These are phyloP conservation scores for Drosophila sulfurigaster DNA, from an alignment of 1,140 invertebrate species.

Conservation along the genomic window DNA sequence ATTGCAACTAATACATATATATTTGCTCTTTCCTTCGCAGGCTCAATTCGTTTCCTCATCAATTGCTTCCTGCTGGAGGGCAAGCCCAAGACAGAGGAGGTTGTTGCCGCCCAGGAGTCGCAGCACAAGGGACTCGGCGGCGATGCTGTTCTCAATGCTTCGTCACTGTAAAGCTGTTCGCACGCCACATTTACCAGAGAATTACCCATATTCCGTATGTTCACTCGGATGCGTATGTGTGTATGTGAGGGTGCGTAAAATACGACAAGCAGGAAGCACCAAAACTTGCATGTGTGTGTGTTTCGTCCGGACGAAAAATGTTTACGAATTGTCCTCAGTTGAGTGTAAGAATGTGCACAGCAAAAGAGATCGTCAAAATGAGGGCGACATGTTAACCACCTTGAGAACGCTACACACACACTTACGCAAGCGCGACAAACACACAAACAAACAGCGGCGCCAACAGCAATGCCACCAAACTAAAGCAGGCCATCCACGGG, in stretches of 20 bases:
- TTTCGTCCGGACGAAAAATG: not conserved
- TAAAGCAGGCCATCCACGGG: too few relatives aligned
- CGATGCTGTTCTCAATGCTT: constrained; percentile 57
- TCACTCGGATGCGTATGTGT: too few relatives aligned
- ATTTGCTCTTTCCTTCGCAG: constrained; percentile 23
- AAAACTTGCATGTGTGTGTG: not conserved
- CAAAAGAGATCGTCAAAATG: constrained; percentile 8
- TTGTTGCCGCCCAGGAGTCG: constrained; percentile 18
- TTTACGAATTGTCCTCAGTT: not conserved
- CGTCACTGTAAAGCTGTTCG: constrained; percentile 22
- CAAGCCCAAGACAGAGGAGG: constrained; percentile 39
- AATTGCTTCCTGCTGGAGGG: constrained; percentile 80
- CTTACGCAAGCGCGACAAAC: too few relatives aligned
- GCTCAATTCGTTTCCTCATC: constrained; percentile 80
- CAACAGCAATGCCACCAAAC: too few relatives aligned
- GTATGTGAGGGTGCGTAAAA: too few relatives aligned
- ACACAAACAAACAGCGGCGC: too few relatives aligned
- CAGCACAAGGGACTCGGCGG: constrained; percentile 48
- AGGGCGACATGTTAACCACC: constrained; percentile 11
- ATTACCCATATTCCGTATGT: too few relatives aligned
- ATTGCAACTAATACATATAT: not conserved
- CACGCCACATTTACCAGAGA: too few relatives aligned
- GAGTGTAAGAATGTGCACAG: not conserved
- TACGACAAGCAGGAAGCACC: not conserved
- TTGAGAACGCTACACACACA: constrained; percentile 20